Percentiles rank a stretch among this genome's conserved stretches.
phyloP scores from a whole-genome alignment of 2,797 vertebrate species.

The Megaceryle alcyon region DNA sequence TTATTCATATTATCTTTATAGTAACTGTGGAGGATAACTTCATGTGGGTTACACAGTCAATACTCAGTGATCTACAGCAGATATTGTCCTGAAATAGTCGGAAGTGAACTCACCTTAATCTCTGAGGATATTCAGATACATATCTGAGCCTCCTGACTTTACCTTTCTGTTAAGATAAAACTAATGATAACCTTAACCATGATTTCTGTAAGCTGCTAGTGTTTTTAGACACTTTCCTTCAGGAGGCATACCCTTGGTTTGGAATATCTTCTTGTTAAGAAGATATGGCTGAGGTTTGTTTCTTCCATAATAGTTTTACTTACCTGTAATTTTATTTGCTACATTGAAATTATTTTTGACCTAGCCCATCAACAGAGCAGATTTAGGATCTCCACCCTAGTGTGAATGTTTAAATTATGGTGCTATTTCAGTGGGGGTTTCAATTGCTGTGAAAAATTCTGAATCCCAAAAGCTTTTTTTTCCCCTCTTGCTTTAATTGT shows the following conservation, averaged over 20 bases:
- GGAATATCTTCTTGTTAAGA: not conserved
- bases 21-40: conserved; percentile 32
- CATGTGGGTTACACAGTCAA: not conserved
- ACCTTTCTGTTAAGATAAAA: not conserved
- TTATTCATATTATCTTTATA: conserved; percentile 65
- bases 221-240: not conserved
- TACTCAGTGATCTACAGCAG: not conserved
- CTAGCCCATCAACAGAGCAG: not conserved
- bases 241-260: not conserved
- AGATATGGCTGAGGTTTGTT: not conserved
- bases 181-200: not conserved
- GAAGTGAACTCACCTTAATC: not conserved
- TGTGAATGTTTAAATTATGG: not conserved
- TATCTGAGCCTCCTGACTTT: not conserved
- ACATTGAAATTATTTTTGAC: not conserved
- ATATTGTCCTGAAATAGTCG: not conserved
- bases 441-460: not conserved
- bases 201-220: not conserved
- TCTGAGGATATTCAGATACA: not conserved
- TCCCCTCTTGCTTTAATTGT: not conserved
- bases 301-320: not conserved
- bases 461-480: not conserved
- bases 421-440: not conserved
- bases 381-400: not conserved
- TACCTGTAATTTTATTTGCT: not conserved